Evolutionary conservation across 2,113 vertebrate species (phyloP).

Genomic region (Equus przewalskii): DNA sequence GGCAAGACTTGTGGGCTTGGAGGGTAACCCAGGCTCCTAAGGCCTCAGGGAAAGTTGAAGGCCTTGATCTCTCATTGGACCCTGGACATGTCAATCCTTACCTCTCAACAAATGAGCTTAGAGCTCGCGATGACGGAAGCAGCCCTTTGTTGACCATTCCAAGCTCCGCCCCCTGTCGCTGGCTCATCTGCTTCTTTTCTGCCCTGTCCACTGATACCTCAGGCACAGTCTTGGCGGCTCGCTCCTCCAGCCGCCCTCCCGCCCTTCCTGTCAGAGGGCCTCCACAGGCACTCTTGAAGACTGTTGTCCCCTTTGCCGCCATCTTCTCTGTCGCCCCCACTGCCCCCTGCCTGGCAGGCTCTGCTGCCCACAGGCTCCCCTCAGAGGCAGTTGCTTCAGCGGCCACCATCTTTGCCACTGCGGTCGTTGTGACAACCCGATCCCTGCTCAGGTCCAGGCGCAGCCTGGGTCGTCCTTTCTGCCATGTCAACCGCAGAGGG

Average conservation of each 20-base stretch:
- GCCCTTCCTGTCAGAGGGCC: rapidly evolving
- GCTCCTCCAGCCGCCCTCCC: rapidly evolving
- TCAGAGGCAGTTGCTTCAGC: rapidly evolving
- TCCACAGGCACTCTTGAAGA: not conserved
- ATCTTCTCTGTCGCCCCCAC: rapidly evolving
- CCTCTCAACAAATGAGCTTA: slow-evolving; percentile 18
- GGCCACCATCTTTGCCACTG: not conserved
- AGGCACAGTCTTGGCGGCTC: too few species aligned
- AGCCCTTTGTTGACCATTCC: not conserved
- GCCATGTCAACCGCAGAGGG: not conserved
- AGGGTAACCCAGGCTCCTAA: not conserved
- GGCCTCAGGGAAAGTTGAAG: not conserved
- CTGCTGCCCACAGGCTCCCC: rapidly evolving
- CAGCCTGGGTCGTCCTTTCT: rapidly evolving
- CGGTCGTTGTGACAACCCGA: too few species aligned
- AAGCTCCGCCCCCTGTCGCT: not conserved
- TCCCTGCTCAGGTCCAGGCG: not conserved
- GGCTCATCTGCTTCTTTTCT: rapidly evolving
- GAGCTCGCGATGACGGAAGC: not conserved
- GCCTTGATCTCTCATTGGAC: not conserved
- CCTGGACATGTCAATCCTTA: not conserved
- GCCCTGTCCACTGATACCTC: rapidly evolving
- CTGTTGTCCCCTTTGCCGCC: rapidly evolving
- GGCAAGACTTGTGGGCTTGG: not conserved
- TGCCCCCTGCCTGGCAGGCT: not conserved